These are phyloP conservation scores for Pseudonaja textilis DNA, from an alignment of 2,113 vertebrate species.

Conservation along the genomic window DNA sequence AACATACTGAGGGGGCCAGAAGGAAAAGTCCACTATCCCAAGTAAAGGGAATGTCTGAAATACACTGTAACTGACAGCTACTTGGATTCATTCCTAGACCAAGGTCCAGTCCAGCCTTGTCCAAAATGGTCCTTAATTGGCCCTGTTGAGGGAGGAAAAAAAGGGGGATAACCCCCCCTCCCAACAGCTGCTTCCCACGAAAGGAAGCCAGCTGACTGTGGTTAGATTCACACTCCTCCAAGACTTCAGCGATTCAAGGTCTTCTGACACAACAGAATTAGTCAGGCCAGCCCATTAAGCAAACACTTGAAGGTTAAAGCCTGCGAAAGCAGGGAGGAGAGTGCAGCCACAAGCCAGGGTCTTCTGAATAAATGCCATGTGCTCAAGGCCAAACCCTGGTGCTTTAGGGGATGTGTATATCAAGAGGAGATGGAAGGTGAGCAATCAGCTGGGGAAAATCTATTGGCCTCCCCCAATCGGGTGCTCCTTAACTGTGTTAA, in stretches of 20 bases:
- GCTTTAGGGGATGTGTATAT: neutral
- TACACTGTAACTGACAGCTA: neutral
- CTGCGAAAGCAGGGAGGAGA: neutral
- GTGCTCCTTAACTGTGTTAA: neutral
- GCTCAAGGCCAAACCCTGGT: neutral
- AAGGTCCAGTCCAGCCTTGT: neutral
- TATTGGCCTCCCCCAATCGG: neutral
- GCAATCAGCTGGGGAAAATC: neutral
- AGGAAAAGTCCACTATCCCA: no score
- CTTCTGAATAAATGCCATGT: neutral
- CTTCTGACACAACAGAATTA: neutral
- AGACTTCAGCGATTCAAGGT: slow-evolving; percentile 1
- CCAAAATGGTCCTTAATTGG: neutral
- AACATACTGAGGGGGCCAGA: neutral
- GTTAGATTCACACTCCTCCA: neutral
- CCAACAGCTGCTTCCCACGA: neutral
- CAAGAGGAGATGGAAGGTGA: neutral
- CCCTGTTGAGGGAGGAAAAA: neutral
- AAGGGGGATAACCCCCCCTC: no score
- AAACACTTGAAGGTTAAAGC: slow-evolving; percentile 16
- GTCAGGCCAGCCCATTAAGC: neutral
- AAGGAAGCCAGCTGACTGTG: neutral
- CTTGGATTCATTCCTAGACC: neutral
- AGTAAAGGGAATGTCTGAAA: neutral
- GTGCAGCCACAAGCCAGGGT: neutral